phyloP scores from a whole-genome alignment of 2,797 vertebrate genomes.

The Spondyliosoma cantharus region DNA sequence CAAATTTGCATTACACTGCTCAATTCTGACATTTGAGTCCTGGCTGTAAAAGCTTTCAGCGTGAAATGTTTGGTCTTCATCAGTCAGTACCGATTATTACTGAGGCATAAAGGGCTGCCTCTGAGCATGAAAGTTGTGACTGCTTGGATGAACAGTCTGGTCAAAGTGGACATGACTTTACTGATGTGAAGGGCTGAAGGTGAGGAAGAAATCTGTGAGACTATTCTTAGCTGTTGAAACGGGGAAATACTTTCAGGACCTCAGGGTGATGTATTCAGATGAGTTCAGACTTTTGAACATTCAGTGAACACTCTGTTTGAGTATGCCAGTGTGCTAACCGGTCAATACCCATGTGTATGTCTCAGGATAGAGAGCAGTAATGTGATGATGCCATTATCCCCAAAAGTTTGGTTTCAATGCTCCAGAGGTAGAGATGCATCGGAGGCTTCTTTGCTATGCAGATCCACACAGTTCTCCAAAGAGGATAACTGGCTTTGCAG shows the following conservation, averaged over 20 bases:
- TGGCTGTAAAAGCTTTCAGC: slow-evolving; percentile 55
- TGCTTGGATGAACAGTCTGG: slow-evolving; percentile 46
- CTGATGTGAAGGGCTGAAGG: slow-evolving; percentile 35
- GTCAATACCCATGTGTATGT: background rate
- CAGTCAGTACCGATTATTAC: slow-evolving; percentile 51
- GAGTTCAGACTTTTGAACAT: slow-evolving; percentile 13
- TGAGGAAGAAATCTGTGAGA: slow-evolving; percentile 25
- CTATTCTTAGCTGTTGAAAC: slow-evolving; percentile 31
- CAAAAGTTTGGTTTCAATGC: slow-evolving; percentile 46
- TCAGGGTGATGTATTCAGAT: slow-evolving; percentile 13
- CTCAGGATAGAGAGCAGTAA: background rate
- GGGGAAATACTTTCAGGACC: slow-evolving; percentile 15
- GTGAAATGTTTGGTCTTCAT: slow-evolving; percentile 52
- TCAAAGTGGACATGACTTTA: slow-evolving; percentile 34
- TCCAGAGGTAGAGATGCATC: slow-evolving; percentile 49
- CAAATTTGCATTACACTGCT: slow-evolving; percentile 51
- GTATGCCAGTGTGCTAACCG: no score
- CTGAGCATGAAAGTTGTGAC: slow-evolving; percentile 58
- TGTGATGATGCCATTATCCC: slow-evolving; percentile 21
- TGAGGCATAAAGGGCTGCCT: slow-evolving; percentile 57
- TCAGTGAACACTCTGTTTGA: slow-evolving; percentile 14
- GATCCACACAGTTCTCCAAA: slow-evolving; percentile 73
- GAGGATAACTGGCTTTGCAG: slow-evolving; percentile 78
- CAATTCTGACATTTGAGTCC: slow-evolving; percentile 51
- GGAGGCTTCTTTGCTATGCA: slow-evolving; percentile 71